phyloP scores from a whole-genome alignment of 2,113 vertebrate genomes.

The Trichomycterus rosablanca region DNA sequence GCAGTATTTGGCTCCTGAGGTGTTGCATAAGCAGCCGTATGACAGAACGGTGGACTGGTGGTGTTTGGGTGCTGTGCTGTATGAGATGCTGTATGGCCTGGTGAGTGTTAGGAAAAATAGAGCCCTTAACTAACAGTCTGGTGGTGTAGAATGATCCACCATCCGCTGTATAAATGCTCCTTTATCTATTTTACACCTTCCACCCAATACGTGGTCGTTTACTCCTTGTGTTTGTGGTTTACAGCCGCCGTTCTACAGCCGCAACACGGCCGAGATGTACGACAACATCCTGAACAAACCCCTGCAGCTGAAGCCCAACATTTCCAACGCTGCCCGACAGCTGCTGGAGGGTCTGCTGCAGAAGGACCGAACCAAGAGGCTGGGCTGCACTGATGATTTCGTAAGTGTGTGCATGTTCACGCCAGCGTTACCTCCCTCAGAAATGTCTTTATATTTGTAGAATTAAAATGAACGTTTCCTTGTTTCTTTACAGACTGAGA shows the following conservation, averaged over 20 bases:
- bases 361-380: conserved; percentile 89
- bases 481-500: conserved; percentile 81
- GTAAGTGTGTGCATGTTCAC: conserved; percentile 70
- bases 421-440: neutral
- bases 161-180: too few relatives aligned
- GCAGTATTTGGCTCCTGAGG: conserved; percentile 96
- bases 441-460: too few relatives aligned
- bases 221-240: conserved; percentile 17
- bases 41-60: conserved; percentile 98
- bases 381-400: conserved; percentile 93
- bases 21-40: conserved; percentile 96
- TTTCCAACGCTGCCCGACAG: conserved; percentile 90
- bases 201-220: too few relatives aligned
- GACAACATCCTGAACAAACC: conserved; percentile 99
- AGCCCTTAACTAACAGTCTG: too few relatives aligned
- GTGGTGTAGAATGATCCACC: too few relatives aligned
- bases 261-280: conserved; percentile 98
- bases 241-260: conserved; percentile 96
- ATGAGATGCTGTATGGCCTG: conserved; percentile 97
- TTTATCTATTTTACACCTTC: too few relatives aligned
- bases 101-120: conserved; percentile 65
- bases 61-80: conserved; percentile 95
- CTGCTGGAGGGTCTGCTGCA: conserved; percentile 93
- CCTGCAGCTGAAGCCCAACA: conserved; percentile 95
- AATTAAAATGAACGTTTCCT: too few relatives aligned